Evolutionary conservation across 2,797 vertebrate genomes (phyloP), one percentile per base, ranked within the genome.

Genomic region (Mormyrops boulengeri): DNA sequence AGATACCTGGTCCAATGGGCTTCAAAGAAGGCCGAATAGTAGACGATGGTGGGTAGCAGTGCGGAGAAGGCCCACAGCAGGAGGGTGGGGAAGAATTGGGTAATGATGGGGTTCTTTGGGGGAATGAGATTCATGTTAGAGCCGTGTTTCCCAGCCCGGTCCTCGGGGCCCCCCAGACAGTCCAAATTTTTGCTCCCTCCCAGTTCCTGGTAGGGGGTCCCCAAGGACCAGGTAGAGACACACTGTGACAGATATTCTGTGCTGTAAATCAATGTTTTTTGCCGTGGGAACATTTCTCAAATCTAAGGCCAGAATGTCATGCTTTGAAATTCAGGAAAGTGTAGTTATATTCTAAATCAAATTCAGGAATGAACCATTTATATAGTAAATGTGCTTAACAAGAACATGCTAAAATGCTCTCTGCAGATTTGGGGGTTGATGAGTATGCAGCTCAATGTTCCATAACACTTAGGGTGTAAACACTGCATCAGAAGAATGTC

Each of bases 41-140:
- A 99, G 88, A 99, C 98, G 0, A 99, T 99, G 93, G 98, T 99
- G 89, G 98, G 98, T 82, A 99, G 96, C 93, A 99, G 95, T 89
- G 98, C 97, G 0, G 98, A 99, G 94, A 99, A 99, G 12, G 97
- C 97, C 98, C 98, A 99, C 57, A 99, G 97, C 88, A 99, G 94
- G 90, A 99, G 94, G 0, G 98, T 99, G 69, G 98, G 98, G 94
- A 99, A 98, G 94, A 99, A 99, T 92, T 99, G 98, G 2, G 98
- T 99, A 91, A 99, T 95, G 92, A 99, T 99, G 62, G 98, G 98
- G 90, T 98, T 99, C 98, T 99, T 95, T 19, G 62, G 88, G 91
- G 82, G 93, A 82, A 82, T 8, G 77, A 49, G 41, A 73, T 34
- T 73, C 30, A 73, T 12, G 12, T 73, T 73, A 73, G 66, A 34